Conservation (phyloP, 2,888 invertebrate genomes). For the Zhengitettix transpicula region DNA sequence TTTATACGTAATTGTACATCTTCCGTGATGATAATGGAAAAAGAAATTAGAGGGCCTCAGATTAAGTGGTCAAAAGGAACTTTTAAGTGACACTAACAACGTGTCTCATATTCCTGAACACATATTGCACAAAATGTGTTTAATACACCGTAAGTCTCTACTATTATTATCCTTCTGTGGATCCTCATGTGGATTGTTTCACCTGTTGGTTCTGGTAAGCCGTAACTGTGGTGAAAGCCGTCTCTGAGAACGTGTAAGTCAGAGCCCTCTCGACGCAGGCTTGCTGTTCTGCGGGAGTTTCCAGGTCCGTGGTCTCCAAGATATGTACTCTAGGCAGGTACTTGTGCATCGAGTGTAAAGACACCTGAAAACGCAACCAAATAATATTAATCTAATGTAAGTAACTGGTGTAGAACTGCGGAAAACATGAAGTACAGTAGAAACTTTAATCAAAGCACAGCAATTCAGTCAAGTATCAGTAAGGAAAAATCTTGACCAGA, state of each 20-base stretch:
- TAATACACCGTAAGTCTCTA: not conserved
- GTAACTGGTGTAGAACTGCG: too few species aligned
- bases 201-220: constrained; percentile 22
- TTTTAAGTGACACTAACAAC: too few species aligned
- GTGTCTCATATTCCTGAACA: not conserved
- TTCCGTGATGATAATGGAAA: too few species aligned
- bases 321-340: constrained; percentile 20
- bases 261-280: constrained; percentile 3
- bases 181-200: not conserved
- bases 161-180: not conserved
- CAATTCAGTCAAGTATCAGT: too few species aligned
- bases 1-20: too few species aligned
- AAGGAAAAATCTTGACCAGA: too few species aligned
- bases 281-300: constrained; percentile 10
- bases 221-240: constrained; percentile 20
- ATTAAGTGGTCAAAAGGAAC: too few species aligned
- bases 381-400: not conserved
- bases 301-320: constrained; percentile 12
- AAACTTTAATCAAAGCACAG: not conserved
- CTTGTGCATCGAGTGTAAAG: constrained; percentile 22
- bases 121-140: not conserved
- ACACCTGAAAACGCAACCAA: constrained; percentile 13
- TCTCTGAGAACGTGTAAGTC: constrained; percentile 18
- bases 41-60: too few species aligned
- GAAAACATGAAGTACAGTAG: not conserved